Base-by-base conservation (phyloP, 2,888 invertebrate species). In the Nomada ferruginata region DNA sequence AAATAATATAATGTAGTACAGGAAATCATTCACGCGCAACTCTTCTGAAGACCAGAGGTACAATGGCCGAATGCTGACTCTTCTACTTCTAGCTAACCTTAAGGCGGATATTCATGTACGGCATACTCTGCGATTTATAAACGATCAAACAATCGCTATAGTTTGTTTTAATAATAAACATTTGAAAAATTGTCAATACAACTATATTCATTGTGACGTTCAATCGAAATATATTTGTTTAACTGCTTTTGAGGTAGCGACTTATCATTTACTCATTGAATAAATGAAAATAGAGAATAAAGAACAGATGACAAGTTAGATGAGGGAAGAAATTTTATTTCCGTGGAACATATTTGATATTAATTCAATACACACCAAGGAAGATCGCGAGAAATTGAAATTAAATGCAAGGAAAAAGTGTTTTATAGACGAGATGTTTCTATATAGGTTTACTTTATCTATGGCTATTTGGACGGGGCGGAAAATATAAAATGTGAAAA, bases 61-160 rank as follows among this genome's bases (percentile, higher is more conserved):
- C 53, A 78, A 80, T 80, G 80, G 78, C 78, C 36, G 78, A 75
- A 63, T 29, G 59, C 61, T 71, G 50, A 77, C 55, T 71, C 23
- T 66, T 69, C 76, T 20, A 52, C 59, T 36, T 29, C 47, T 29
- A 29, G 20, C 4, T 18, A 52, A 78, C n/a, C 55, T 80, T 47
- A 68, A 72, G 80, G 61, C 70, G 63, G 4, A 52, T 55, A n/a
- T 63, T 52, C 72, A 80, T 71, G 52, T 26, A 55, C 2, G 15
- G 0, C 2, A 52, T 7, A 23, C 23, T 36, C 11, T 2, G 29
- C 20, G 10, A 9, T 42, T 1, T 26, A 9, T 18, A 23, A 52
- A 52, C 11, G 11, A 68, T 57, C 23, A 69, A 11, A 7, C 20
- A 47, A 64, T 73, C 44, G n/a, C 2, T 11, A 52, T 59, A 26